Percentiles rank a stretch among this genome's conserved stretches.
phyloP scores from a whole-genome alignment of 2,888 invertebrate genomes.

The Thymelicus lineola region DNA sequence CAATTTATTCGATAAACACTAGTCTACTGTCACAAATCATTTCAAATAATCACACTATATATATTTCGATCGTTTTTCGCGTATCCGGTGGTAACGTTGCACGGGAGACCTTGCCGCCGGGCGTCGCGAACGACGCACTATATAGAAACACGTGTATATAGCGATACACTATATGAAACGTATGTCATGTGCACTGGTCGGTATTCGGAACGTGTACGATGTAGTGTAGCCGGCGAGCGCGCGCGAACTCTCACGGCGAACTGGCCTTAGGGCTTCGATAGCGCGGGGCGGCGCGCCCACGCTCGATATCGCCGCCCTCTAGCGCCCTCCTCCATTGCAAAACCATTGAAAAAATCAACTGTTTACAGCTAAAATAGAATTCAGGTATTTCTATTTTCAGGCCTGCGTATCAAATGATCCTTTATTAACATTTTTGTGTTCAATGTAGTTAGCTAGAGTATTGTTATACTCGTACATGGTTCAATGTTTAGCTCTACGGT shows the following conservation, averaged over 20 bases:
- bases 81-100: constrained; percentile 40
- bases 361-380: constrained; percentile 59
- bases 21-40: constrained; percentile 72
- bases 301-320: constrained; percentile 82
- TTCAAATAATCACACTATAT: constrained; percentile 66
- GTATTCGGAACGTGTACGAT: constrained; percentile 45
- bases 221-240: constrained; percentile 55
- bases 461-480: too few species aligned
- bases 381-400: constrained; percentile 39
- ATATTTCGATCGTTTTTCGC: constrained; percentile 52
- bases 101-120: constrained; percentile 38
- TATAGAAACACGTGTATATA: constrained; percentile 49
- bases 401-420: neutral
- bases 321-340: constrained; percentile 80
- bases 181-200: constrained; percentile 52
- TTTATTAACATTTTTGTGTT: neutral
- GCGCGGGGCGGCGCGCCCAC: constrained; percentile 81
- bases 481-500: too few species aligned
- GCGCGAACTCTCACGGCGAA: constrained; percentile 66
- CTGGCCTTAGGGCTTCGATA: constrained; percentile 73
- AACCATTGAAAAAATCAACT: constrained; percentile 67
- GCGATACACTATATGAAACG: constrained; percentile 47
- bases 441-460: neutral
- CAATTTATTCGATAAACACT: constrained; percentile 74
- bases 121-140: constrained; percentile 31